Conservation (phyloP, 2,888 invertebrate species). For the Neoaliturus tenellus region DNA sequence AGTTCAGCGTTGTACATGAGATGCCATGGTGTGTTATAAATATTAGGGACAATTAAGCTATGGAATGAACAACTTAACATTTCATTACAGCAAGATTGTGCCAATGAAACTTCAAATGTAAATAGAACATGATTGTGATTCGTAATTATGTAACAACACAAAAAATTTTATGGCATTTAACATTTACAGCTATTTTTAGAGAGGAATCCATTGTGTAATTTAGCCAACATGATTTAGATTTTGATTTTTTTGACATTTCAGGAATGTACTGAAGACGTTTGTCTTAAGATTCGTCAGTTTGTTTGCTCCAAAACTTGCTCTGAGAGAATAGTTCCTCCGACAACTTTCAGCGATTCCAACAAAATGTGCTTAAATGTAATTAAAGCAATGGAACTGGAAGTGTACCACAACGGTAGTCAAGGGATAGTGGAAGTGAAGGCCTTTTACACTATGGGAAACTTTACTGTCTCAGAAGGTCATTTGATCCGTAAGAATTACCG, state of each 20-base stretch:
- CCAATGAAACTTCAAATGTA: too few relatives aligned
- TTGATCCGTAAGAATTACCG: constrained; percentile 68
- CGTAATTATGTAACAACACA: too few relatives aligned
- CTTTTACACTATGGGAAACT: constrained; percentile 71
- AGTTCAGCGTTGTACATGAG: too few relatives aligned
- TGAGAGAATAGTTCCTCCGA: constrained; percentile 42
- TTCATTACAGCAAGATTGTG: too few relatives aligned
- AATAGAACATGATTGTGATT: too few relatives aligned
- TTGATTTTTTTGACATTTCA: constrained; percentile 11
- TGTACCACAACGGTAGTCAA: constrained; percentile 73
- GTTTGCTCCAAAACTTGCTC: constrained; percentile 56
- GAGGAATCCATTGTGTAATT: neutral
- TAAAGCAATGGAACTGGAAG: constrained; percentile 70
- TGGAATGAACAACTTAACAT: too few relatives aligned
- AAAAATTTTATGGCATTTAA: neutral
- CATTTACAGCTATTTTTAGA: neutral
- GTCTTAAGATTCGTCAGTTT: constrained; percentile 53
- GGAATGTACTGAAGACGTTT: constrained; percentile 61
- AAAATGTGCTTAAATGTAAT: constrained; percentile 71
- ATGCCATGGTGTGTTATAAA: too few relatives aligned
- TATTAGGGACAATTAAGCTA: too few relatives aligned
- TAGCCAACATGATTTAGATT: too few relatives aligned
- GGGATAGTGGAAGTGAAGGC: constrained; percentile 73
- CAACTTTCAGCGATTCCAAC: constrained; percentile 19
- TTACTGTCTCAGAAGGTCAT: constrained; percentile 63